These are phyloP conservation scores for Paramormyrops kingsleyae DNA, from an alignment of 2,113 vertebrate species.

Conservation along the genomic window DNA sequence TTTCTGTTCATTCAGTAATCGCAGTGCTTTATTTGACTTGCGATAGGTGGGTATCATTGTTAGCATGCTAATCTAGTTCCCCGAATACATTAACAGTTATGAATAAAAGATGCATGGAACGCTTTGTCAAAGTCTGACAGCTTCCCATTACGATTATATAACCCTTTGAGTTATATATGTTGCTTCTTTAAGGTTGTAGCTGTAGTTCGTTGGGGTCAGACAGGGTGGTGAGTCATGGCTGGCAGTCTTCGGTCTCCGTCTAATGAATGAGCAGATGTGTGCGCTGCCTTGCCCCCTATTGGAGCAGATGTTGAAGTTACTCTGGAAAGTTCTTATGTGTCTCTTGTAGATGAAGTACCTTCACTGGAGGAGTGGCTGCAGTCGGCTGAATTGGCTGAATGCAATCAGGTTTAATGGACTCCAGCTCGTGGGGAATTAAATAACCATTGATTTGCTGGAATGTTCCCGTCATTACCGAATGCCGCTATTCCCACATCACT, in stretches of 20 bases:
- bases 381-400: constrained; percentile 82
- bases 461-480: constrained; percentile 89
- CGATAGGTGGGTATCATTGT: neutral
- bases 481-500: constrained; percentile 75
- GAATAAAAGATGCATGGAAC: neutral
- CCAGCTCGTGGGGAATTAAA: constrained; percentile 86
- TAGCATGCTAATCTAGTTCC: neutral
- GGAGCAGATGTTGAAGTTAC: constrained; percentile 83
- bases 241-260: neutral
- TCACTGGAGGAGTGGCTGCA: constrained; percentile 78
- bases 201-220: neutral
- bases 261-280: neutral
- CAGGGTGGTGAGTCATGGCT: neutral
- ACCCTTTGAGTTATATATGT: neutral
- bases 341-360: constrained; percentile 82
- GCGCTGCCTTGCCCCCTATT: constrained; percentile 38
- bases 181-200: neutral
- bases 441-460: constrained; percentile 89
- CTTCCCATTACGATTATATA: neutral
- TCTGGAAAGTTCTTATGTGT: constrained; percentile 87
- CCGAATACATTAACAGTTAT: neutral
- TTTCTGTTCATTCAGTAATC: neutral
- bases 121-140: neutral
- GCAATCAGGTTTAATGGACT: constrained; percentile 95
- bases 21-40: neutral